Base-by-base conservation (phyloP, 2,113 vertebrate genomes). In the Nycticryphes semicollaris region DNA sequence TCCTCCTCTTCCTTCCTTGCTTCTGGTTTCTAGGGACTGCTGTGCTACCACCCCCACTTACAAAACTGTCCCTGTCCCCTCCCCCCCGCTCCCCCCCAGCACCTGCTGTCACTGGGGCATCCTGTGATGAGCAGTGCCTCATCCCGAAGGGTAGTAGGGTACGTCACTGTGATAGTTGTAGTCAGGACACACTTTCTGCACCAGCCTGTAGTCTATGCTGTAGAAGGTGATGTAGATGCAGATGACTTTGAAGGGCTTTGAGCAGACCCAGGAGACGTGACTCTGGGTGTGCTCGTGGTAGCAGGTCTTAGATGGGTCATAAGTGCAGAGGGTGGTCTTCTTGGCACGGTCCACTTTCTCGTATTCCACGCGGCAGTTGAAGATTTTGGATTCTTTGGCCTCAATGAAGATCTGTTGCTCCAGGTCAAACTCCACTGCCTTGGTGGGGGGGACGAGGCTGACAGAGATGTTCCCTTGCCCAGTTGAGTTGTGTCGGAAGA, bases 221-320 rank as follows among this genome's bases (percentile, higher is more conserved):
- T 99, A 99, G 98, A 99, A 99, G 95, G 99, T 99, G 88, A 99
- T 99, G 96, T 99, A 99, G 95, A 99, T 99, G 25, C 99, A 99
- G 95, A 99, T 99, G 70, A 99, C 99, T 76, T 99, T 99, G 98
- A 99, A 99, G 96, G 99, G 99, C 97, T 99, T 99, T 12, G 99
- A 99, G 98, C 99, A 99, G 95, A 99, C 98, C 99, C 99, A 99
- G 94, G 99, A 98, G 62, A 99, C 99, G 1, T 99, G 99, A 72
- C 99, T 99, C 85, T 98, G 99, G 6, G 99, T 99, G 91, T 99
- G 99, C 97, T 99, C 99, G 81, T 99, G 99, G 97, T 98, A 99
- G 97, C 99, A 99, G 97, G 98, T 99, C 98, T 99, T 99, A 89
- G 99, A 99, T 0, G 99, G 99, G 97, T 99, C 99, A 12, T 99